phyloP scores from a whole-genome alignment of 2,113 vertebrate genomes.

The Hepsetus odoe region DNA sequence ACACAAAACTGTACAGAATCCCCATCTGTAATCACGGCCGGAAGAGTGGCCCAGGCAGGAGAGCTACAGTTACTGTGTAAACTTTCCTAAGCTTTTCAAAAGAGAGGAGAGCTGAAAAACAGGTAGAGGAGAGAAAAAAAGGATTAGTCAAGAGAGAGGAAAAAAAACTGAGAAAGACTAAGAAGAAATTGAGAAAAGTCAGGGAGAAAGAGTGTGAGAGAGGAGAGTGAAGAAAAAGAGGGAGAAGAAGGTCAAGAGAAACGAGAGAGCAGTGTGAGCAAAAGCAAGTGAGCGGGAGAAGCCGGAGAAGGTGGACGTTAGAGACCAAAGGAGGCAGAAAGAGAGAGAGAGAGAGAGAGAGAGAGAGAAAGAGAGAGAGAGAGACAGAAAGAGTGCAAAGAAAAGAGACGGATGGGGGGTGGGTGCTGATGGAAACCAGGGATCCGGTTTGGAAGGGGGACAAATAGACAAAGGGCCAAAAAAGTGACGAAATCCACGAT shows the following conservation, averaged over 20 bases:
- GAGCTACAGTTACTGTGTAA: constrained; percentile 47
- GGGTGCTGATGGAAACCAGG: constrained; percentile 48
- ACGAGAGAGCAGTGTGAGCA: background rate
- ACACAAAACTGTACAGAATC: constrained; percentile 29
- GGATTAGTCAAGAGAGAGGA: background rate
- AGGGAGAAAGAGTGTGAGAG: background rate
- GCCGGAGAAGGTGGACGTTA: too few relatives aligned
- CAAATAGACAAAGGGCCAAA: constrained; percentile 42
- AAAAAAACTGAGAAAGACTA: background rate
- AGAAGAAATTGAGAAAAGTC: too few relatives aligned
- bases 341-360: background rate
- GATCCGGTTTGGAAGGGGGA: constrained; percentile 38
- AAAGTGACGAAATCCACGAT: constrained; percentile 31
- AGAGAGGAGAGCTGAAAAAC: background rate
- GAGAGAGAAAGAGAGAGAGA: background rate
- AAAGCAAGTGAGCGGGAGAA: too few relatives aligned
- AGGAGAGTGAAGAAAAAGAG: background rate
- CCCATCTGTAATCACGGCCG: constrained; percentile 48
- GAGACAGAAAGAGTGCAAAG: background rate
- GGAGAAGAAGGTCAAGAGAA: background rate
- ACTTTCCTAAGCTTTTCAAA: constrained; percentile 25
- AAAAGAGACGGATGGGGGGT: background rate
- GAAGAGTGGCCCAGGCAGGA: constrained; percentile 20
- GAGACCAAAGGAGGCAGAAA: background rate
- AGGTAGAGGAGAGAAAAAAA: background rate